Evolutionary conservation across 2,113 vertebrate genomes (phyloP).

Genomic region (Apeltes quadracus): DNA sequence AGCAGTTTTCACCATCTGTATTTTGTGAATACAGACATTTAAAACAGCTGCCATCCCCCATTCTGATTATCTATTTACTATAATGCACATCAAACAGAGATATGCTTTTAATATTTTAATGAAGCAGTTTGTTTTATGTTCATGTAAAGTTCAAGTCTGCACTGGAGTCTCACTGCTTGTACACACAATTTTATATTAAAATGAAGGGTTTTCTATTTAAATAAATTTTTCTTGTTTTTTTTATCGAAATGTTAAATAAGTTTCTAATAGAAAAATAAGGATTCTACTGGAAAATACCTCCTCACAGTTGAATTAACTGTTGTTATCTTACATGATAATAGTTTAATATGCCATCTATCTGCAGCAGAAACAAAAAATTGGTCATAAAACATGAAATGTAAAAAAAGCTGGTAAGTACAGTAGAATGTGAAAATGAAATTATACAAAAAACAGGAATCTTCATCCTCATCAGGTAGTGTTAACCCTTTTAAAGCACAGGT

Average conservation of each 20-base stretch:
- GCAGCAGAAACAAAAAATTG: conserved; percentile 7
- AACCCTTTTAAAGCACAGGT: conserved; percentile 4
- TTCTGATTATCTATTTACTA: conserved; percentile 16
- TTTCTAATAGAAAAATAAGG: not conserved
- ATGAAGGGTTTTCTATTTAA: conserved; percentile 59
- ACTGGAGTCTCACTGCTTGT: conserved; percentile 71
- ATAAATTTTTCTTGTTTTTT: not conserved
- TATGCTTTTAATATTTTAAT: conserved; percentile 45
- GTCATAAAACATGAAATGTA: not conserved
- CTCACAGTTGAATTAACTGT: not conserved
- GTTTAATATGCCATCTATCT: not conserved
- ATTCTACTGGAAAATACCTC: not conserved
- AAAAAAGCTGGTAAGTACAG: conserved; percentile 19
- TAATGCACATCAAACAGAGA: conserved; percentile 34
- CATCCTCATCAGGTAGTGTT: not conserved
- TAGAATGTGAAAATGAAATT: conserved; percentile 44
- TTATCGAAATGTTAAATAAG: not conserved
- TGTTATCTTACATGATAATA: not conserved
- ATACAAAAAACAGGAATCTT: conserved; percentile 10
- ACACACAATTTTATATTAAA: conserved; percentile 50
- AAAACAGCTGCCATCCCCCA: not conserved
- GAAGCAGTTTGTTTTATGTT: conserved; percentile 21
- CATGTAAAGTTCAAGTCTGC: conserved; percentile 53
- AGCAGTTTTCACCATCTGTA: conserved; percentile 5
- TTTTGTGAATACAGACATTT: conserved; percentile 34